These are phyloP conservation scores for Cybosia mesomella DNA, from an alignment of 2,888 invertebrate genomes.

Conservation along the genomic window DNA sequence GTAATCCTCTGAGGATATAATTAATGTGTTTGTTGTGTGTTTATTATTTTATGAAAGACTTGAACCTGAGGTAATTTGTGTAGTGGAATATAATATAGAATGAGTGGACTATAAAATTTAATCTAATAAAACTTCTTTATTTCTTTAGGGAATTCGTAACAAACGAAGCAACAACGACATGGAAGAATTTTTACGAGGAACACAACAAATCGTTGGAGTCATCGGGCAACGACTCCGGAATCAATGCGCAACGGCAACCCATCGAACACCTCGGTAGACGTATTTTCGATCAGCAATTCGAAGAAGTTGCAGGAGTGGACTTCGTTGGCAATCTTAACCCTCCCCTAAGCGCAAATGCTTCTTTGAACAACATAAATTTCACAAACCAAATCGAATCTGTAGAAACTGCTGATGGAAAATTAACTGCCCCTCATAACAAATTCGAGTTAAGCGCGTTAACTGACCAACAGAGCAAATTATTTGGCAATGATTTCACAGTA, in stretches of 20 bases:
- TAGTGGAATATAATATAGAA: no score
- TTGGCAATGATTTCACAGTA: slow-evolving; percentile 65
- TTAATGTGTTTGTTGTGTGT: no score
- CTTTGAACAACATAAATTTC: slow-evolving; percentile 65
- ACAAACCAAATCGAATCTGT: slow-evolving; percentile 63
- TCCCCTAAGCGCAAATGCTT: slow-evolving; percentile 48
- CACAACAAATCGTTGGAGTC: slow-evolving; percentile 79
- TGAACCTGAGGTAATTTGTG: no score
- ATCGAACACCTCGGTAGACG: slow-evolving; percentile 72
- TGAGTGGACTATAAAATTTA: background rate
- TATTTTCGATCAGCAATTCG: slow-evolving; percentile 75
- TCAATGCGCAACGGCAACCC: slow-evolving; percentile 56
- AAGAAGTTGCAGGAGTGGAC: slow-evolving; percentile 72
- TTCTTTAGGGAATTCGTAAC: slow-evolving; percentile 73
- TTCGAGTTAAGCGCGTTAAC: slow-evolving; percentile 74
- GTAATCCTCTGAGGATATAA: no score
- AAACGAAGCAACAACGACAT: slow-evolving; percentile 81
- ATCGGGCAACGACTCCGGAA: slow-evolving; percentile 71
- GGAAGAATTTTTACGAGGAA: slow-evolving; percentile 81
- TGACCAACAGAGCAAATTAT: slow-evolving; percentile 70
- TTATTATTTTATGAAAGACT: no score
- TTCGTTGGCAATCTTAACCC: slow-evolving; percentile 54
- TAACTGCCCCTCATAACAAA: slow-evolving; percentile 60
- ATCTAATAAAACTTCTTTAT: background rate
- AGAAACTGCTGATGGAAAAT: slow-evolving; percentile 64